These are phyloP conservation scores for Chloroclysta siterata DNA, from an alignment of 2,888 invertebrate species.

Conservation along the genomic window DNA sequence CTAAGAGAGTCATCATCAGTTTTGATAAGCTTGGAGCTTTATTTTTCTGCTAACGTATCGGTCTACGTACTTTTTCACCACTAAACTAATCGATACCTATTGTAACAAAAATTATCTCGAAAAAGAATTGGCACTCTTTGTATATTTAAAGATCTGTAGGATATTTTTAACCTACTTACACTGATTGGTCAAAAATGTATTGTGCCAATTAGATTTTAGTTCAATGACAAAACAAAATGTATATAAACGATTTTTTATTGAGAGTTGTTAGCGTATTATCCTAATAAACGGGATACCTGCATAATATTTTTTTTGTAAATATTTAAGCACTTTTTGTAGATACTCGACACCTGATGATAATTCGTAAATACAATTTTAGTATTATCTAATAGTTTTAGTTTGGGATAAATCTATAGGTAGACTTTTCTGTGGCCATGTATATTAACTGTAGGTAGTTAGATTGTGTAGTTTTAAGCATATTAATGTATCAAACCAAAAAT, in stretches of 20 bases:
- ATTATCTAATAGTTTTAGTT: slow-evolving; percentile 46
- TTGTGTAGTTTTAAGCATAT: slow-evolving; percentile 68
- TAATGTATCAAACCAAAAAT: slow-evolving; percentile 83
- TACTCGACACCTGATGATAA: slow-evolving; percentile 42
- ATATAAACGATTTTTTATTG: slow-evolving; percentile 29
- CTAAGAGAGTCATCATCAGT: background rate
- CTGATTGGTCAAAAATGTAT: slow-evolving; percentile 7
- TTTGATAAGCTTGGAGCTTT: background rate
- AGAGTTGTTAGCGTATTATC: slow-evolving; percentile 11
- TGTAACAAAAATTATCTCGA: background rate
- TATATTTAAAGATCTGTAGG: slow-evolving; percentile 11
- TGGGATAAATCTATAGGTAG: slow-evolving; percentile 60
- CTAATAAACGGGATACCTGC: slow-evolving; percentile 12
- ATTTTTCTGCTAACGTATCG: background rate
- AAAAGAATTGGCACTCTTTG: background rate
- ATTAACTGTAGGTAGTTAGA: slow-evolving; percentile 55
- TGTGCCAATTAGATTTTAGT: slow-evolving; percentile 8
- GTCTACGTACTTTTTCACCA: background rate
- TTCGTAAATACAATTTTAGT: slow-evolving; percentile 33
- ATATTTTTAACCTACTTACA: background rate
- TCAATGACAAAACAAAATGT: slow-evolving; percentile 30
- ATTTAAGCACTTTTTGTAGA: slow-evolving; percentile 65
- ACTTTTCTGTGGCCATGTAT: slow-evolving; percentile 78
- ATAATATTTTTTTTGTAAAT: slow-evolving; percentile 56
- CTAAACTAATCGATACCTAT: background rate